These are phyloP conservation scores for Ectobius pallidus DNA, from an alignment of 2,888 invertebrate genomes.

Conservation along the genomic window DNA sequence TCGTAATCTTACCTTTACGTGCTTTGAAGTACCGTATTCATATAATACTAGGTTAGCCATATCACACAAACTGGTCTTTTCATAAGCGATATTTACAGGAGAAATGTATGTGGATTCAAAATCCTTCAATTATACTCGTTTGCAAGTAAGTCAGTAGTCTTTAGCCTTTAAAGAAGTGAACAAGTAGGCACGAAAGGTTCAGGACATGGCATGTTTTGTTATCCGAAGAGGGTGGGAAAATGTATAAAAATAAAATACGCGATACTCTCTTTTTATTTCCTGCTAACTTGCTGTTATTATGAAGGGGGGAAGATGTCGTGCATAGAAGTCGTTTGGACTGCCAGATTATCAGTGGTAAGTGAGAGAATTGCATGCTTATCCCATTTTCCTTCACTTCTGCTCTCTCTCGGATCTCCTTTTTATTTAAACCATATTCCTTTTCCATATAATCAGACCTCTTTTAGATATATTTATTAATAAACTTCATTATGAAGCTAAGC, in stretches of 20 bases:
- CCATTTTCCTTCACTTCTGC: neutral
- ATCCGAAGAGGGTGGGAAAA: neutral
- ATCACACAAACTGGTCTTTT: neutral
- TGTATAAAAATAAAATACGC: conserved; percentile 1
- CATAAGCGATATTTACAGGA: neutral
- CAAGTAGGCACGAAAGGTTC: neutral
- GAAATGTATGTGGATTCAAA: neutral
- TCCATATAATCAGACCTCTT: too few species aligned
- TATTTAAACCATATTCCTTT: too few species aligned
- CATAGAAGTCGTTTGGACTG: conserved; percentile 7
- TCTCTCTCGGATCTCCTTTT: too few species aligned
- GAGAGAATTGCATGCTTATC: conserved; percentile 11
- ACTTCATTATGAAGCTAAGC: too few species aligned
- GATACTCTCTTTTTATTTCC: neutral
- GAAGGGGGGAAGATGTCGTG: neutral
- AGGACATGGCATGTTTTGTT: neutral
- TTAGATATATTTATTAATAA: too few species aligned
- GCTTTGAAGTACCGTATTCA: too few species aligned
- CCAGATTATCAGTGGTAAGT: conserved; percentile 2
- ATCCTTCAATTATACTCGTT: neutral
- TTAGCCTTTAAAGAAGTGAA: neutral
- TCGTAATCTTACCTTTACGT: too few species aligned
- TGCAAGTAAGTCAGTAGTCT: neutral
- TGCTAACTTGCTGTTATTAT: neutral
- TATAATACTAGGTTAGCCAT: too few species aligned